Conservation (phyloP, 2,113 vertebrate species). For the Malaclemys terrapin region DNA sequence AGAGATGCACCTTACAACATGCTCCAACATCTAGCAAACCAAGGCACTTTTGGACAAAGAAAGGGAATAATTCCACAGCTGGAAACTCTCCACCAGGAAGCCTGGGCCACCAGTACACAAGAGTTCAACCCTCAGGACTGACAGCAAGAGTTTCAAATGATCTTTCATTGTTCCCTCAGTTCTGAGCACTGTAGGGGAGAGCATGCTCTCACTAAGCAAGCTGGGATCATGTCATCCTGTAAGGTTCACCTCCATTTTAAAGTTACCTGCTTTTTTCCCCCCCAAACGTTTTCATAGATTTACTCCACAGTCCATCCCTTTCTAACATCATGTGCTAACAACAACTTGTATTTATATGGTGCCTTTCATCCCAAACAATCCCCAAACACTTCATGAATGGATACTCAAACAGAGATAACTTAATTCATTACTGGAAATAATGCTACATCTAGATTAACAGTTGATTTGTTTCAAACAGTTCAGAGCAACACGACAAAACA, state of each 20-base stretch:
- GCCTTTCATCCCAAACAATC: not conserved
- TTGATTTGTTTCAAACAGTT: not conserved
- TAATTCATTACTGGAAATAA: conserved; percentile 2
- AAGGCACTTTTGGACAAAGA: not conserved
- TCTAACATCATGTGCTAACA: not conserved
- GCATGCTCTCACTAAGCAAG: not conserved
- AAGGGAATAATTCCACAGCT: not conserved
- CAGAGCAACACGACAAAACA: not conserved
- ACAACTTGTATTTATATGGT: not conserved
- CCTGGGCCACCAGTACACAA: not conserved
- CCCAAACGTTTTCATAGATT: not conserved
- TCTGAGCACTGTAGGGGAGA: not conserved
- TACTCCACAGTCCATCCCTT: not conserved
- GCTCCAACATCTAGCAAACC: not conserved
- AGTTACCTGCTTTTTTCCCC: not conserved
- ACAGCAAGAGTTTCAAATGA: not conserved
- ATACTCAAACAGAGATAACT: conserved; percentile 43
- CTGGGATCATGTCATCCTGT: not conserved
- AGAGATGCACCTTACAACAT: not conserved
- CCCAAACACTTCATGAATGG: not conserved
- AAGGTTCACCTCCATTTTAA: not conserved
- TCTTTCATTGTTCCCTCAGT: not conserved
- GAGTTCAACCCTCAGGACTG: not conserved
- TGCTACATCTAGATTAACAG: conserved; percentile 23
- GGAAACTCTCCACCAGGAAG: not conserved